Conservation (phyloP, 1,140 invertebrate species). For the Galendromus occidentalis region DNA sequence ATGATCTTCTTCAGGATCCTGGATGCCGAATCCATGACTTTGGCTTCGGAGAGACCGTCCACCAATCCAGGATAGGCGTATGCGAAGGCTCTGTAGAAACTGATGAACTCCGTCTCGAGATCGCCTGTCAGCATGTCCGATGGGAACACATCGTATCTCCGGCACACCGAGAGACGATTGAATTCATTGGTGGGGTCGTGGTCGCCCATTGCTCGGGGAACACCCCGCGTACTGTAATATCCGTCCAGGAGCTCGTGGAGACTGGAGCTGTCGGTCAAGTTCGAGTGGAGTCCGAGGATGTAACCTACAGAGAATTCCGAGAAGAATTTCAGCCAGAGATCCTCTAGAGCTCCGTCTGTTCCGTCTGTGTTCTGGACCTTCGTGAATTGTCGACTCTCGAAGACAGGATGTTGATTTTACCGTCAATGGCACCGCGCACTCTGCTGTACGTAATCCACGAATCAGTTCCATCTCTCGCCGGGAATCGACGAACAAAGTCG, state of each 20-base stretch:
- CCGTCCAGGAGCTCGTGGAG: neutral
- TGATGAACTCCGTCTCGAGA: neutral
- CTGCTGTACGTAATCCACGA: constrained; percentile 4
- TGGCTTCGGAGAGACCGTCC: neutral
- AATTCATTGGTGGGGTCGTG: neutral
- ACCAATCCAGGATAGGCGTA: neutral
- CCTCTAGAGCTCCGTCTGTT: too few species aligned
- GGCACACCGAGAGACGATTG: neutral
- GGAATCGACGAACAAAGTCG: neutral
- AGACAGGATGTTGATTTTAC: neutral
- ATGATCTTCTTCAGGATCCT: neutral
- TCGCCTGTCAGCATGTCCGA: neutral
- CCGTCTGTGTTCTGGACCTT: too few species aligned
- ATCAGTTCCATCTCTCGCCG: neutral
- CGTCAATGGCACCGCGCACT: neutral
- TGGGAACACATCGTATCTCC: neutral
- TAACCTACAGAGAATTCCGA: neutral
- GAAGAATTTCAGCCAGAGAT: too few species aligned
- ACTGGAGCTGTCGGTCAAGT: neutral
- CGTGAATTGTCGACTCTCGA: too few species aligned
- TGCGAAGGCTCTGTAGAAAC: neutral
- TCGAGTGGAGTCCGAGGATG: neutral
- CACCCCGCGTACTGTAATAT: constrained; percentile 1
- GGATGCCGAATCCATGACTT: neutral
- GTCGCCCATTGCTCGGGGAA: neutral